Evolutionary conservation across 35 echinoderm and acorn worm genomes (phyloP).

Genomic region (Apostichopus parvimensis): DNA sequence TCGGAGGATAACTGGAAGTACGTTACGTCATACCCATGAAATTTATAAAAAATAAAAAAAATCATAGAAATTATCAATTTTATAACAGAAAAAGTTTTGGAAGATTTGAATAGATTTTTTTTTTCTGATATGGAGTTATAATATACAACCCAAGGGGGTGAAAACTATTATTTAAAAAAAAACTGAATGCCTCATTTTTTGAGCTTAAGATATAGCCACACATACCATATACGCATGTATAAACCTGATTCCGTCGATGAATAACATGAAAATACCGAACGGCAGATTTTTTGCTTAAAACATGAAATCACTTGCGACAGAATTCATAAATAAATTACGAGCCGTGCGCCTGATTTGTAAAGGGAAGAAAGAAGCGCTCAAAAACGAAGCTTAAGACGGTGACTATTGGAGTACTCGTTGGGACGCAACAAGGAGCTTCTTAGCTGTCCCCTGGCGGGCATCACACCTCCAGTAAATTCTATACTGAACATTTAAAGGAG

Average conservation of each 20-base stretch:
- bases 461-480: constrained; percentile 33
- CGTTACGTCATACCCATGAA: no score
- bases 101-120: no score
- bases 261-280: constrained; percentile 4
- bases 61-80: no score
- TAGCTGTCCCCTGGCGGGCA: constrained; percentile 32
- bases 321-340: constrained; percentile 51
- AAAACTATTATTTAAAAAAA: no score
- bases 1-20: no score
- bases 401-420: constrained; percentile 21
- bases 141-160: no score
- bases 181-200: no score
- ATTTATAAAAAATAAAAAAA: no score
- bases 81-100: no score
- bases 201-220: no score
- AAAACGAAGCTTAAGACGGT: background rate
- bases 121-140: no score
- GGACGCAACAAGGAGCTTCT: constrained; percentile 36
- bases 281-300: background rate
- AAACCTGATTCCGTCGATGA: background rate
- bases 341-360: background rate
- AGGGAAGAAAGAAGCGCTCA: constrained; percentile 5
- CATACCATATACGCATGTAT: no score
- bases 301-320: constrained; percentile 46
- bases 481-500: constrained; percentile 39